phyloP scores from a whole-genome alignment of 1,140 invertebrate species.

The Armadillidium nasatum region DNA sequence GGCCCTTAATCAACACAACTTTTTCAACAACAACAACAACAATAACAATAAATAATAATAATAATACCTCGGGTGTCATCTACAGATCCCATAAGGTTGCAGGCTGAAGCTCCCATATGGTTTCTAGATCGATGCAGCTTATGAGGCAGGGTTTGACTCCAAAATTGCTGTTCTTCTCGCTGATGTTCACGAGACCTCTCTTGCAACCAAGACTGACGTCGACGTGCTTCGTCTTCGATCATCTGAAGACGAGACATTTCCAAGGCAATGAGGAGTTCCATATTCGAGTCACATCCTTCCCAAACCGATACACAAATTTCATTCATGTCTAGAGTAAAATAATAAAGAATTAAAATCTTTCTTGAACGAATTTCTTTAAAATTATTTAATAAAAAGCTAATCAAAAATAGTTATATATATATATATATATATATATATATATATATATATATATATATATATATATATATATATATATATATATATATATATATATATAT shows the following conservation, averaged over 20 bases:
- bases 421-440: too few species aligned
- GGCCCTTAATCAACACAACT: too few species aligned
- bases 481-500: too few species aligned
- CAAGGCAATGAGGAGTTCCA: constrained; percentile 64
- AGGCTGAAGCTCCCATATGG: background rate
- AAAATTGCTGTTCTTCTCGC: constrained; percentile 47
- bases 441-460: too few species aligned
- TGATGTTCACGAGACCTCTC: constrained; percentile 47
- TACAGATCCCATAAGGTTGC: background rate
- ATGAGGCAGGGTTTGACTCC: background rate
- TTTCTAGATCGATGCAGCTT: background rate
- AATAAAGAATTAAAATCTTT: too few species aligned
- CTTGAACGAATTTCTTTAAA: too few species aligned
- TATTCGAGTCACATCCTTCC: constrained; percentile 55
- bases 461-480: too few species aligned
- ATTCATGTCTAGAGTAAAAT: background rate
- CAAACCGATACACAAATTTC: background rate
- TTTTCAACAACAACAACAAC: too few species aligned
- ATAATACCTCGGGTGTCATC: background rate
- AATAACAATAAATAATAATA: too few species aligned
- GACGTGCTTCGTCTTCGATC: constrained; percentile 53
- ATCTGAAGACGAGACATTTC: constrained; percentile 69
- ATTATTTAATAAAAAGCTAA: too few species aligned
- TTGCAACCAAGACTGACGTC: constrained; percentile 44
- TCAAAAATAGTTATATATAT: too few species aligned